Evolutionary conservation across 1,140 invertebrate genomes (phyloP).

Genomic region (Papilio polyxenes): DNA sequence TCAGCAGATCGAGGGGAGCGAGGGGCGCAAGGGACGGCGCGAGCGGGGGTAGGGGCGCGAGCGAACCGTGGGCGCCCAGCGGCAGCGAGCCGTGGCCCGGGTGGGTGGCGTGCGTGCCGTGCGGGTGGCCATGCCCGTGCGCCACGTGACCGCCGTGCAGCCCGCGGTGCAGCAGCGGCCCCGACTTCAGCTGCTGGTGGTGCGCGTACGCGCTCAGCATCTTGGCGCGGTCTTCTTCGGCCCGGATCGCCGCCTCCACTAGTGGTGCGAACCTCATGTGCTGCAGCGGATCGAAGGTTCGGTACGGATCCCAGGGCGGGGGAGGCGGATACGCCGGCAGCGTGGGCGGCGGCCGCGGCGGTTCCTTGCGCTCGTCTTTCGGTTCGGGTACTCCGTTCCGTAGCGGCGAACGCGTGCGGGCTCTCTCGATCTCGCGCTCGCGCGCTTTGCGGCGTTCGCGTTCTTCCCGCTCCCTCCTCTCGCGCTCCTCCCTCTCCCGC

Average conservation of each 20-base stretch:
- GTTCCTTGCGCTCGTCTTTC: slow-evolving; percentile 80
- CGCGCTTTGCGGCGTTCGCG: slow-evolving; percentile 75
- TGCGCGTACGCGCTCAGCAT: slow-evolving; percentile 85
- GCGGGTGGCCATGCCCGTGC: slow-evolving; percentile 49
- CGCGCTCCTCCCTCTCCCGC: slow-evolving; percentile 86
- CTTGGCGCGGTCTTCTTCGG: slow-evolving; percentile 88
- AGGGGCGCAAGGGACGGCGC: slow-evolving; percentile 66
- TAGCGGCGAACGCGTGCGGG: slow-evolving; percentile 85
- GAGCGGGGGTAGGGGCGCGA: slow-evolving; percentile 61
- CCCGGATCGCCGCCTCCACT: slow-evolving; percentile 86
- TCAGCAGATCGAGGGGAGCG: slow-evolving; percentile 74
- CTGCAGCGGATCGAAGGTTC: slow-evolving; percentile 83
- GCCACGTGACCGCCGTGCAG: slow-evolving; percentile 53
- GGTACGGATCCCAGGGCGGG: slow-evolving; percentile 85
- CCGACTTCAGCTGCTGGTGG: slow-evolving; percentile 74
- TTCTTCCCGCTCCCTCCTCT: slow-evolving; percentile 84
- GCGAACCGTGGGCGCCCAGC: slow-evolving; percentile 57
- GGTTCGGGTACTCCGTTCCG: slow-evolving; percentile 82
- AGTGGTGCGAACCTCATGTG: slow-evolving; percentile 86
- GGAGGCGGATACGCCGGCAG: slow-evolving; percentile 83
- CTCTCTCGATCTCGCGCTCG: slow-evolving; percentile 76
- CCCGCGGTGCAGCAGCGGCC: slow-evolving; percentile 71
- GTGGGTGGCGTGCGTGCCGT: slow-evolving; percentile 45
- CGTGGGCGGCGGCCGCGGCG: slow-evolving; percentile 80
- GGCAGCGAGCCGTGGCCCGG: slow-evolving; percentile 52